Evolutionary conservation across 2,888 invertebrate genomes (phyloP), one percentile per base, ranked within the genome.

Genomic region (Drosophila neutralis): DNA sequence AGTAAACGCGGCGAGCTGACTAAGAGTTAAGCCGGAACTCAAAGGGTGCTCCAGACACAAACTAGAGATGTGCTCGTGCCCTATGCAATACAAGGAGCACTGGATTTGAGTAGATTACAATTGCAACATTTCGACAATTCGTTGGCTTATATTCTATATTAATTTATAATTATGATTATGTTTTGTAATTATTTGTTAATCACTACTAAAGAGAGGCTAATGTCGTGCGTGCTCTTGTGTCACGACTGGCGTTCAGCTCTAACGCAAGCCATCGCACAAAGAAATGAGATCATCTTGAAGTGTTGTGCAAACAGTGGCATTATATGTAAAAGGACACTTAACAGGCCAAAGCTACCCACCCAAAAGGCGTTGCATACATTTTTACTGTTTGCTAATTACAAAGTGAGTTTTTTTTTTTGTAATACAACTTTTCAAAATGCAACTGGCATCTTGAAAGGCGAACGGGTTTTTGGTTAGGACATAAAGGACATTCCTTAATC

Each of bases 261-360:
- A 35, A 13, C 15, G 27, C 6, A 2, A 68, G 35, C 35, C 24
- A 21, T 36, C 10, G 29, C 15, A 27, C 36, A 42, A 73, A 73
- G 76, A 76, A 86, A 70, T 57, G 69, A 51, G 69, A 57, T 71
- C 42, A 66, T 40, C 48, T 72, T 78, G 62, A 78, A 87, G 87
- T 88, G 89, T 79, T 78, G 81, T 81, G 89, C 86, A 87, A 90
- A 87, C 83, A 86, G 76, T 67, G 67, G 72, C 74, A 69, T 78
- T 73, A 73, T 76, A 66, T 59, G 73, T 73, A 49, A 67, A 73
- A 74, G 52, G 68, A 45, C 61, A 64, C 88, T 78, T 67, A 52
- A 73, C n/a, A 67, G 65, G 56, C 65, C 54, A 72, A 72, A 69
- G 40, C 42, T 48, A 59, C 45, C 48, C 36, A 27, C 56, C n/a